Evolutionary conservation across 2,113 vertebrate genomes (phyloP).

Genomic region (Archilochus colubris): DNA sequence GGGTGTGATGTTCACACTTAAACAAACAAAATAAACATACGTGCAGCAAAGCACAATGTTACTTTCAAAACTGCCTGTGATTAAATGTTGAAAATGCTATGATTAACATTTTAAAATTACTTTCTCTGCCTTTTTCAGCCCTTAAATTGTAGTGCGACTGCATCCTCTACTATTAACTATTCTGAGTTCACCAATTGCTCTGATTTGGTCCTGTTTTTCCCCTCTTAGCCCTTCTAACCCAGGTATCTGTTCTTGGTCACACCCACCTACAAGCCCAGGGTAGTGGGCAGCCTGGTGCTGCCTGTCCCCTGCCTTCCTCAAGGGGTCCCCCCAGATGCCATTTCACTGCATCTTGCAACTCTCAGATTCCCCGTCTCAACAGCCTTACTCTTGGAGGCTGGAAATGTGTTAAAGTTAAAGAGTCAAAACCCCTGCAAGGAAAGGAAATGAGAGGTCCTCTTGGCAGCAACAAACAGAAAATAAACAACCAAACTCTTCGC

Average conservation of each 20-base stretch:
- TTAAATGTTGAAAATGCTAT: background rate
- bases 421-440: slow-evolving; percentile 59
- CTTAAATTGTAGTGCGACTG: background rate
- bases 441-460: slow-evolving; percentile 68
- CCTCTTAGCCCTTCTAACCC: background rate
- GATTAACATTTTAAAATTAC: background rate
- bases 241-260: background rate
- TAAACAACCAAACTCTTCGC: slow-evolving; percentile 76
- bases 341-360: background rate
- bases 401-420: slow-evolving; percentile 67
- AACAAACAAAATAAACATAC: background rate
- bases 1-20: background rate
- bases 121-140: background rate
- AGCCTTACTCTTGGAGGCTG: background rate
- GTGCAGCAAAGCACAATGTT: background rate
- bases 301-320: fast-evolving
- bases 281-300: background rate
- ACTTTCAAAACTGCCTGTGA: background rate
- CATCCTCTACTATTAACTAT: background rate
- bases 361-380: background rate
- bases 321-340: background rate
- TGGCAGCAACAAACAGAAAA: slow-evolving; percentile 77
- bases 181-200: background rate
- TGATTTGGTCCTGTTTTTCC: background rate
- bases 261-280: fast-evolving